Conservation (phyloP, 1,140 invertebrate species). For the Stenopsyche tienmushanensis region DNA sequence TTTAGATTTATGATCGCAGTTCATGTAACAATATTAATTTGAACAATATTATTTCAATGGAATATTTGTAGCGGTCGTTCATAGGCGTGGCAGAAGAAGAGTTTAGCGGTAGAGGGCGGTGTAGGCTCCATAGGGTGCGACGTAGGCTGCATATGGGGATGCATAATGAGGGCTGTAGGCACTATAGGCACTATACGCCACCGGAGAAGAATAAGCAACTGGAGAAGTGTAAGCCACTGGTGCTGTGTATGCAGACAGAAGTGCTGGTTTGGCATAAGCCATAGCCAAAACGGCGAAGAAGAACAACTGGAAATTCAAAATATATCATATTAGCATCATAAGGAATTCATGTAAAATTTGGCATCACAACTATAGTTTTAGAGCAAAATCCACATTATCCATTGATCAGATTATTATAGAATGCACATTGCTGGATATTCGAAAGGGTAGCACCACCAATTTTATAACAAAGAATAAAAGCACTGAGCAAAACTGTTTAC, state of each 20-base stretch:
- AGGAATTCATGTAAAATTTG: too few relatives aligned
- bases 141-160: slow-evolving; percentile 41
- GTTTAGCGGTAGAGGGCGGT: slow-evolving; percentile 24
- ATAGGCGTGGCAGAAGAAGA: background rate
- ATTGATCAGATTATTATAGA: too few relatives aligned
- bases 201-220: slow-evolving; percentile 40
- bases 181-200: slow-evolving; percentile 52
- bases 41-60: background rate
- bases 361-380: too few relatives aligned
- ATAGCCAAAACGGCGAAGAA: slow-evolving; percentile 56
- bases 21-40: slow-evolving; percentile 2
- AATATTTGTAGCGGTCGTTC: background rate
- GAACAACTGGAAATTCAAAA: slow-evolving; percentile 51
- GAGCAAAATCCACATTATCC: too few relatives aligned
- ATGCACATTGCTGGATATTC: too few relatives aligned
- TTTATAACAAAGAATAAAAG: too few relatives aligned
- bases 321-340: background rate
- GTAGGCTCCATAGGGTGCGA: slow-evolving; percentile 41
- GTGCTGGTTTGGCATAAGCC: slow-evolving; percentile 51
- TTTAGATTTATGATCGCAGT: too few relatives aligned
- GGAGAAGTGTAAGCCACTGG: slow-evolving; percentile 44
- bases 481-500: background rate
- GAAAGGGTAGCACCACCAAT: too few relatives aligned
- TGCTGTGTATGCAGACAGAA: slow-evolving; percentile 46
- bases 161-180: slow-evolving; percentile 44